phyloP scores from a whole-genome alignment of 2,888 invertebrate species.

The Elysia crispata region DNA sequence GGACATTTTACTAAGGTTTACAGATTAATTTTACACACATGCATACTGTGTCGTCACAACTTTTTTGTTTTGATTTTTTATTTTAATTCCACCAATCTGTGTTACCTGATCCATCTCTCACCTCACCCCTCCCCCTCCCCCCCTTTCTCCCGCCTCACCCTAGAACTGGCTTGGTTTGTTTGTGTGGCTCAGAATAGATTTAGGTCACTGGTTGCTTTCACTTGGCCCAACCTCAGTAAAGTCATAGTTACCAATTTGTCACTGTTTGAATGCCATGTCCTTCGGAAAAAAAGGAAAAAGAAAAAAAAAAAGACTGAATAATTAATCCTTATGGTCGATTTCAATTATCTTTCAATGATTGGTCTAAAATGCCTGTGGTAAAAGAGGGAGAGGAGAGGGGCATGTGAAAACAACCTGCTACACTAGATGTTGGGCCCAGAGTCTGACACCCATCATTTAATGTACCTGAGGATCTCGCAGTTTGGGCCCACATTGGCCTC shows the following conservation, averaged over 20 bases:
- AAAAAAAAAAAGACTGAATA: constrained; percentile 26
- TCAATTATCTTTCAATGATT: neutral
- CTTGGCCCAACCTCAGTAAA: too few species aligned
- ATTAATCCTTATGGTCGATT: neutral
- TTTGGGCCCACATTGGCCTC: neutral
- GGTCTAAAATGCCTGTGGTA: neutral
- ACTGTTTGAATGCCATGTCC: too few species aligned
- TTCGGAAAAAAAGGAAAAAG: too few species aligned
- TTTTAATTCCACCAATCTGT: neutral
- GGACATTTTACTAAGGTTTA: neutral
- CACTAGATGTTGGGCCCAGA: neutral
- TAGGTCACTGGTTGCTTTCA: too few species aligned
- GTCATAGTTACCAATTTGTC: too few species aligned
- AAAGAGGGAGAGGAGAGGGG: neutral
- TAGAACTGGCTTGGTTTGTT: constrained; percentile 33
- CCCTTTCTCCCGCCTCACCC: neutral
- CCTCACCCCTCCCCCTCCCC: neutral
- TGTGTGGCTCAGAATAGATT: constrained; percentile 21
- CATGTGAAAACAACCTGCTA: constrained; percentile 25
- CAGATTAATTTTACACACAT: neutral
- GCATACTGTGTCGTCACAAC: neutral
- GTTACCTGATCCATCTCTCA: neutral
- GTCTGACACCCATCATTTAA: neutral
- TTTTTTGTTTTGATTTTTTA: neutral
- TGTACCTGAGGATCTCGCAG: neutral